Conservation (phyloP, 1,140 invertebrate species). For the Lycorma delicatula region DNA sequence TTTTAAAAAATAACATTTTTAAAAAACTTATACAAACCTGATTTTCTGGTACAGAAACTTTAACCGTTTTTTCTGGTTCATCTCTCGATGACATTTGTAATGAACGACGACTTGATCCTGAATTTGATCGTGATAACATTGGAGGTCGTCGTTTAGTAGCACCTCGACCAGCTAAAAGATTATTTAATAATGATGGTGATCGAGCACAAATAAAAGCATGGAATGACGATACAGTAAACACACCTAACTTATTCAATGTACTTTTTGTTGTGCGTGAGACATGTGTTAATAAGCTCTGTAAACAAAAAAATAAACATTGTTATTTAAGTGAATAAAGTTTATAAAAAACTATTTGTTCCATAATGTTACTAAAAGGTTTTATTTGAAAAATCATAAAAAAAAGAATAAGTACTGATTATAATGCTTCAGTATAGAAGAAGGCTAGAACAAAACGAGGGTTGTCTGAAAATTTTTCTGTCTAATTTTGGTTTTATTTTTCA, state of each 20-base stretch:
- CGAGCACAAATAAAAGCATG: conserved; percentile 95
- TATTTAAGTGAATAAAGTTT: no score
- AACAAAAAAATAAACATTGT: no score
- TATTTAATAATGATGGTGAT: conserved; percentile 84
- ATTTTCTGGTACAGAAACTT: conserved; percentile 82
- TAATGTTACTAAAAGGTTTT: no score
- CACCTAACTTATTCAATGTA: conserved; percentile 87
- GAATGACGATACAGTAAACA: conserved; percentile 96
- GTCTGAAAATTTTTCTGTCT: no score
- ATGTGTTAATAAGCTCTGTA: conserved; percentile 90
- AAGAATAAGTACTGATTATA: no score
- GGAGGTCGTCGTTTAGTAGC: conserved; percentile 78
- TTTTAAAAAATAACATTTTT: conserved; percentile 7
- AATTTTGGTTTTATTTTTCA: no score
- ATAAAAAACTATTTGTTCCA: no score
- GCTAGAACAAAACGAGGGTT: no score
- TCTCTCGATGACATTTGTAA: conserved; percentile 75
- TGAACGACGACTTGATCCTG: conserved; percentile 69
- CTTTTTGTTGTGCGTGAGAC: conserved; percentile 91
- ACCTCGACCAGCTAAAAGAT: conserved; percentile 79
- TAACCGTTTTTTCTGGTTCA: conserved; percentile 74
- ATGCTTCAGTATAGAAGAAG: no score
- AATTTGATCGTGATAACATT: conserved; percentile 81
- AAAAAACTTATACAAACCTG: conserved; percentile 44
- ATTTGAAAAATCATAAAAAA: no score